A percentile compares a stretch with the other conserved stretches of the same genome.
phyloP scores from a whole-genome alignment of 2,888 invertebrate genomes.

The Spatulosminthurus flaviceps region DNA sequence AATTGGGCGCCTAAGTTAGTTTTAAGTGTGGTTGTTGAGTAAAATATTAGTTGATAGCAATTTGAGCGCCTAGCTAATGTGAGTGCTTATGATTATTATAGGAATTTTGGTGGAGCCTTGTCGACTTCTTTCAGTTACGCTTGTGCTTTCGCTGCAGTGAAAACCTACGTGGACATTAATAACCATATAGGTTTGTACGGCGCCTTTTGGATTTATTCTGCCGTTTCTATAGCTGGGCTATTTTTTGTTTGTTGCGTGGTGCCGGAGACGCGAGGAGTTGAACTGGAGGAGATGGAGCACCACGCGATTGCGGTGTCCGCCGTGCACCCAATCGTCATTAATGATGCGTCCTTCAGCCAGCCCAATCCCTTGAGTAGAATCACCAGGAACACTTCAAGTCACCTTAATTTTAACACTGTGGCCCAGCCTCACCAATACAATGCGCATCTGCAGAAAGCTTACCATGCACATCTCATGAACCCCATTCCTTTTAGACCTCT shows the following conservation, averaged over 20 bases:
- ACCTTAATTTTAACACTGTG: slow-evolving; percentile 33
- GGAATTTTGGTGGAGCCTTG: slow-evolving; percentile 87
- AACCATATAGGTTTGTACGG: slow-evolving; percentile 80
- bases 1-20: too few relatives aligned
- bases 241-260: slow-evolving; percentile 87
- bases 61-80: too few relatives aligned
- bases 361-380: slow-evolving; percentile 43
- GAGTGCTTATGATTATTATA: too few relatives aligned
- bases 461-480: slow-evolving; percentile 27
- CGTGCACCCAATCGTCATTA: neutral
- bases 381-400: slow-evolving; percentile 15
- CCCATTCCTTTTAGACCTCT: slow-evolving; percentile 47
- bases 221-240: slow-evolving; percentile 80
- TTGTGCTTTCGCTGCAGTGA: slow-evolving; percentile 85
- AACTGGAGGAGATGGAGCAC: slow-evolving; percentile 85
- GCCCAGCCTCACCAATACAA: slow-evolving; percentile 36
- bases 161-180: slow-evolving; percentile 85
- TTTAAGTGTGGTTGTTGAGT: too few relatives aligned
- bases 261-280: slow-evolving; percentile 90
- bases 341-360: slow-evolving; percentile 11
- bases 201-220: slow-evolving; percentile 88
- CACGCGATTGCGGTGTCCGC: slow-evolving; percentile 43
- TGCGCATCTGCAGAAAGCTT: slow-evolving; percentile 18
- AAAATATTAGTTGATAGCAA: too few relatives aligned
- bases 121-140: slow-evolving; percentile 87